A percentile compares a stretch with the other conserved stretches of the same genome.
phyloP scores from a whole-genome alignment of 2,113 vertebrate species.

The Megaceryle torquata region DNA sequence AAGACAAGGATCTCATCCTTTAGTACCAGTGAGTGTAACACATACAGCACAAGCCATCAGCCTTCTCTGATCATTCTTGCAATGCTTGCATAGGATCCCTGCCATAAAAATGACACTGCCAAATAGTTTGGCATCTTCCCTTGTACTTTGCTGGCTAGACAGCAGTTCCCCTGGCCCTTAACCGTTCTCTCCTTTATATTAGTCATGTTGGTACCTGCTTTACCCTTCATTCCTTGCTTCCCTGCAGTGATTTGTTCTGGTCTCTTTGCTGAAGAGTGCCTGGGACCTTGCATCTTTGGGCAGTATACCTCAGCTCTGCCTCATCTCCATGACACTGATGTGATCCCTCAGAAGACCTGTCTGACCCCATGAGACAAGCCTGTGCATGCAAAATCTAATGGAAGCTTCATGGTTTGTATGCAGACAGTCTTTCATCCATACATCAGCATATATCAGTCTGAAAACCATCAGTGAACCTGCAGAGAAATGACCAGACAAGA shows the following conservation, averaged over 20 bases:
- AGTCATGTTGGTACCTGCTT: neutral
- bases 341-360: neutral
- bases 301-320: neutral
- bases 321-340: neutral
- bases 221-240: neutral
- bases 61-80: neutral
- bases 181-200: neutral
- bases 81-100: neutral
- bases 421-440: neutral
- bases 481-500: neutral
- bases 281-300: neutral
- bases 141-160: neutral
- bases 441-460: neutral
- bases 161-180: neutral
- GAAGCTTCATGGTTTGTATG: neutral
- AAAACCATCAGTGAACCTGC: neutral
- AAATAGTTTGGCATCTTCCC: neutral
- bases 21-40: accelerated
- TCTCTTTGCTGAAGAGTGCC: neutral
- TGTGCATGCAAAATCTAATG: accelerated
- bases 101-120: neutral
- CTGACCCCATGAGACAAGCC: neutral
- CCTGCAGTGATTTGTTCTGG: neutral
- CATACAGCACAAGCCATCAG: neutral
- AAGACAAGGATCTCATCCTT: neutral